Evolutionary conservation across 2,113 vertebrate genomes (phyloP), one percentile per base, ranked within the genome.

Genomic region (Saimiri boliviensis): DNA sequence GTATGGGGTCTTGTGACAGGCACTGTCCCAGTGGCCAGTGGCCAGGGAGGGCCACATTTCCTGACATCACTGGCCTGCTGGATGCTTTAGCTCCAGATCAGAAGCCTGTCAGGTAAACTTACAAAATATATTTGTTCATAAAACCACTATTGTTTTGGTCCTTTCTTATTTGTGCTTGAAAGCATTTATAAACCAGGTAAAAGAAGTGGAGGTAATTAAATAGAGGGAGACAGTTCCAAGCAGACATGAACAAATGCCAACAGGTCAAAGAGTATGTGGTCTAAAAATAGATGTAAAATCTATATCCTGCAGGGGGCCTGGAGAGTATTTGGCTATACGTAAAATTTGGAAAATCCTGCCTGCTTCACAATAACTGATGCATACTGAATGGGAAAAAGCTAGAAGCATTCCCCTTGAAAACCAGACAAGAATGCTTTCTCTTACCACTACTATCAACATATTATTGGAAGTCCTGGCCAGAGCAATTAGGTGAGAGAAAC

Each of bases 31-130:
- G 47, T 9, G 0, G 4, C 11, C 32, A 4, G 56, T 30, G 54
- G 6, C 37, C 1, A 2, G n/a, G 16, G 20, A 80, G n/a, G 66
- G 8, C 76, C 66, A 13, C 0, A 6, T 80, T 63, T 0, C 45
- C 49, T n/a, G 27, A 40, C 16, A 5, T 91, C 37, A 82, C 16
- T 60, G 42, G 19, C 40, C 32, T 60, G 10, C 9, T 54, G 12
- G 35, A 23, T 35, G 1, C 1, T 66, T 70, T 80, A 45, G 88
- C 37, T 82, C 66, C 17, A 45, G 63, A 58, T 27, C 27, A 52
- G 21, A 23, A 74, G 32, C 10, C 27, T 66, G 27, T 19, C 25
- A 86, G 16, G 7, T 66, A 17, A 90, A 17, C 16, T 83, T 68
- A 93, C 58, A 54, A 79, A 89, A 86, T 80, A 35, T 8, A n/a